Base-by-base conservation (phyloP, 2,797 vertebrate genomes). In the Bradypodion pumilum region DNA sequence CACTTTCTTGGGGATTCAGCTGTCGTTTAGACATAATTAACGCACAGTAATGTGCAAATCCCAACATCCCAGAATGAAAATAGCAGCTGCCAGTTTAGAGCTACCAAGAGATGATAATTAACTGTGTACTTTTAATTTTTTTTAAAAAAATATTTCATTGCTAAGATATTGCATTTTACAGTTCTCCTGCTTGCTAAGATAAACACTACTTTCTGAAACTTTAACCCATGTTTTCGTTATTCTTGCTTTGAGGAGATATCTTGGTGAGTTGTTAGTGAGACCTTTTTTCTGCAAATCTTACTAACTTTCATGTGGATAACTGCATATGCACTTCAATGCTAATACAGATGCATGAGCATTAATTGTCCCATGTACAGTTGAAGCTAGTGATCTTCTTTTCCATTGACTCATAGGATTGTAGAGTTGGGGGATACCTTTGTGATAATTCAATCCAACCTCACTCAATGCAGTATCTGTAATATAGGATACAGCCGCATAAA, bases 21-120 rank as follows among this genome's bases (percentile, higher is more conserved):
- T 9, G 35, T 59, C 35, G n/a, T 79, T 79, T 79, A 23, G 16
- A n/a, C 49, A 40, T 52, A 74, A 85, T 78, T 79, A 73, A 65
- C 63, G 65, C 77, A 37, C 32, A 56, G 40, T 65, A 74, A 42
- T 21, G 5, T 56, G 12, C 32, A 73, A 79, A 74, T 73, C 59
- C 74, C 69, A 79, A 7, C 42, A 63, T 16, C 32, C 46, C 40
- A 83, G 77, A 76, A 37, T 83, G 35, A 83, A 83, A 77, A 68
- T 60, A 70, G 42, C 29, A 69, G 66, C 35, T 78, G 59, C 19
- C 44, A 73, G 52, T 73, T 79, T 79, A 79, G 46, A 73, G 16
- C 44, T 46, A 62, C 16, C 44, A 84, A 78, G 59, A 65, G 68
- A 66, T 52, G 19, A n/a, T 73, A 65, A 74, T 84, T 69, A 59